These are phyloP conservation scores for Phodopus roborovskii DNA, from an alignment of 2,113 vertebrate genomes.

Conservation along the genomic window DNA sequence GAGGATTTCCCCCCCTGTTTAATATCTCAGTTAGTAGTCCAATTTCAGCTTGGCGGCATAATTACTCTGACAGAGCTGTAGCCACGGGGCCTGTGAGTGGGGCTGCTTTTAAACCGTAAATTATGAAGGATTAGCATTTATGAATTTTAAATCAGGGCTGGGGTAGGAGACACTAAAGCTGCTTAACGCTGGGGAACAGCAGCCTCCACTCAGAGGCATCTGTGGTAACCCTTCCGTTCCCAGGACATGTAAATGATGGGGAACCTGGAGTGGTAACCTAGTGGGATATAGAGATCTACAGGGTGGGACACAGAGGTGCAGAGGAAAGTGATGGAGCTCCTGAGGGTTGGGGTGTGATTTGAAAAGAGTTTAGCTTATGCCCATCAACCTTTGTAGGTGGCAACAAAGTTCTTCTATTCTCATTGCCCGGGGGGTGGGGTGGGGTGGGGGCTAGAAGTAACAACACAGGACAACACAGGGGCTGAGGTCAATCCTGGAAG, in stretches of 20 bases:
- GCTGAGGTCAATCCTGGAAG: not conserved
- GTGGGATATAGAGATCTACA: accelerated
- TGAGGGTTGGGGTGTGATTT: not conserved
- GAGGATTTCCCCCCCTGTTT: constrained; percentile 98
- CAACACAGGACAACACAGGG: not conserved
- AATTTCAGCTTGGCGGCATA: constrained; percentile 99
- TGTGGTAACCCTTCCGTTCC: constrained; percentile 91
- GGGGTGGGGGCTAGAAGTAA: not conserved
- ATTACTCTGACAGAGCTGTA: constrained; percentile 99
- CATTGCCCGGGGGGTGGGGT: not conserved
- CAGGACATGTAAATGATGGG: constrained; percentile 43
- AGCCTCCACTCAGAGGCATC: constrained; percentile 91
- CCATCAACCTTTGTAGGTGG: not conserved
- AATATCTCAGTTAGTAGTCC: constrained; percentile 99
- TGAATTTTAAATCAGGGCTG: constrained; percentile 99
- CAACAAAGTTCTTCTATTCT: not conserved
- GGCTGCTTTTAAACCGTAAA: constrained; percentile 99
- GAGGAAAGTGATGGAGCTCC: not conserved
- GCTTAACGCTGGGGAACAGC: constrained; percentile 98
- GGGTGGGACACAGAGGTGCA: not conserved
- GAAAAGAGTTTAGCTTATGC: not conserved
- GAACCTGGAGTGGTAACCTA: not conserved
- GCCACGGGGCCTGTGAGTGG: constrained; percentile 99
- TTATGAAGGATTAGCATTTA: constrained; percentile 99
- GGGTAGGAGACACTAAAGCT: constrained; percentile 99